Base-by-base conservation (phyloP, 2,113 vertebrate genomes). In the Maccullochella peelii region DNA sequence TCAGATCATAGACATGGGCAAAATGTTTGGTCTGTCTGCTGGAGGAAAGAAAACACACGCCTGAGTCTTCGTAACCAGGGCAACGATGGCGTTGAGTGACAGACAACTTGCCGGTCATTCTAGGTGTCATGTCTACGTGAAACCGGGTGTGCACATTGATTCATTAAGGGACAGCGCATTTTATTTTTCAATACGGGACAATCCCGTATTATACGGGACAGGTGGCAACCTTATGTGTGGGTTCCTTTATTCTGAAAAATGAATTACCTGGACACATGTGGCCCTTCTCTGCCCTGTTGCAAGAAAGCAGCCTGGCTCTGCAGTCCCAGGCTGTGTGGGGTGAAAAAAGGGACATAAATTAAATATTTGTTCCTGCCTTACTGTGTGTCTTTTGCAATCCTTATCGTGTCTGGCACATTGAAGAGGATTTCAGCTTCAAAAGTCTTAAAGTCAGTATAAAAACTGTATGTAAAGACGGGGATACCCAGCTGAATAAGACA, bases 401-500 rank as follows among this genome's bases (percentile, higher is more conserved):
- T 88, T 86, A 79, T 90, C 83, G n/a, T 62, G 38, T 50, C 27
- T 0, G 55, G 62, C 86, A 90, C 86, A 77, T 84, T 81, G 80
- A 38, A 42, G 50, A 85, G 70, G 76, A 79, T 72, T 86, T 86
- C 66, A 77, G 74, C 73, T 81, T 83, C 57, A 59, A 11, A 70
- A 84, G 70, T 63, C 49, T 83, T 61, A 62, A 73, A 80, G 58
- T 83, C 67, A 59, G 42, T 77, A 52, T 66, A 66, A 79, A 85
- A 80, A 44, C 73, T 76, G 8, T 44, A 49, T 73, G 25, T 67
- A 77, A 67, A 61, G 30, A 71, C 82, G 47, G 40, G 50, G 21
- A 68, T 70, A 67, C 18, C 38, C 33, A 81, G 61, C 25, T 40
- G 61, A 84, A 80, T 63, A 44, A 49, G 73, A 73, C 59, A 57